These are phyloP conservation scores for Tragelaphus eurycerus DNA, from an alignment of 2,797 vertebrate genomes.

Conservation along the genomic window DNA sequence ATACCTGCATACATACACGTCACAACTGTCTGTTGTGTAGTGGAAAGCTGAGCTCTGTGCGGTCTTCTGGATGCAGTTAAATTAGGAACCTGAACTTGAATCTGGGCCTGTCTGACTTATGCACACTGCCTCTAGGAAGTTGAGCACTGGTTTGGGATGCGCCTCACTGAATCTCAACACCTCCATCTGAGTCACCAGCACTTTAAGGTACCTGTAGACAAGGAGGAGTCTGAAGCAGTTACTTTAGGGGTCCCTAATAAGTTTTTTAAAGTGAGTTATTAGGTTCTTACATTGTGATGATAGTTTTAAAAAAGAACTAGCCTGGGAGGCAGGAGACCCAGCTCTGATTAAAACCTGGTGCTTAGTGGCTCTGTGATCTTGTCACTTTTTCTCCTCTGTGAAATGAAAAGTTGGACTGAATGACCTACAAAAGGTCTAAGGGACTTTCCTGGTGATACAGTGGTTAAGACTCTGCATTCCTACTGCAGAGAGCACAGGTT, in stretches of 20 bases:
- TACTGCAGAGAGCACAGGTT: not conserved
- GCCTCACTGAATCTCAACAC: not conserved
- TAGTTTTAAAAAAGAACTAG: not conserved
- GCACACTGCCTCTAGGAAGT: not conserved
- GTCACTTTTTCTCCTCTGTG: not conserved
- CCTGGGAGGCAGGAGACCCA: not conserved
- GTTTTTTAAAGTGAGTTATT: not conserved
- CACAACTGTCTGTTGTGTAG: not conserved
- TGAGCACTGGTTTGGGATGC: not conserved
- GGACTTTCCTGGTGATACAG: not conserved
- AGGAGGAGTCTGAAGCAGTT: not conserved
- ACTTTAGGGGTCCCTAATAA: not conserved
- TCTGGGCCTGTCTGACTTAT: not conserved
- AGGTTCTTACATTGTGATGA: not conserved
- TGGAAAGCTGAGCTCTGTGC: not conserved
- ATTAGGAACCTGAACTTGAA: not conserved
- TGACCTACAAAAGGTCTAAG: not conserved
- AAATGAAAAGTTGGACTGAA: not conserved
- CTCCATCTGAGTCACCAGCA: not conserved
- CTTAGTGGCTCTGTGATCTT: not conserved
- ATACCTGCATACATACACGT: not conserved
- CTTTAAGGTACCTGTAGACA: not conserved
- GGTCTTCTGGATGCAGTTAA: not conserved
- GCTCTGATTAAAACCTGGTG: not conserved
- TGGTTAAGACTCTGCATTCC: not conserved